phyloP scores from a whole-genome alignment of 2,113 vertebrate species.

The Corydoras maculifer region DNA sequence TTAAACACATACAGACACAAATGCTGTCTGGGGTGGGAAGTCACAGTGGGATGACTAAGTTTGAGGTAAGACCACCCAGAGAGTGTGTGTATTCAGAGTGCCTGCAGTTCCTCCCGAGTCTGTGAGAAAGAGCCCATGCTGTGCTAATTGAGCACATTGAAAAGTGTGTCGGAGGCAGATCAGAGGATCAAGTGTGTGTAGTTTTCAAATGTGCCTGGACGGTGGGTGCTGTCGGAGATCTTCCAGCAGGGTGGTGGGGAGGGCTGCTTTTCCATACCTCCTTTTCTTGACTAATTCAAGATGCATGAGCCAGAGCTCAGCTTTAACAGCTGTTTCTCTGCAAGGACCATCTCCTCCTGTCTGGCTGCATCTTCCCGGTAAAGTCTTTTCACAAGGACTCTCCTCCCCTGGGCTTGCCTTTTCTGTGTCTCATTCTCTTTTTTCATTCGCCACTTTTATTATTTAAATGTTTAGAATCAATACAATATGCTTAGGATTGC shows the following conservation, averaged over 20 bases:
- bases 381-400: neutral
- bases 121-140: conserved; percentile 20
- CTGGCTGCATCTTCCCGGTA: conserved; percentile 1
- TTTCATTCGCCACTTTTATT: neutral
- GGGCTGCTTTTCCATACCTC: conserved; percentile 8
- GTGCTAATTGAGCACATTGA: conserved; percentile 19
- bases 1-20: conserved; percentile 8
- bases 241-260: conserved; percentile 31
- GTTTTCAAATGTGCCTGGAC: conserved; percentile 11
- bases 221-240: conserved; percentile 20
- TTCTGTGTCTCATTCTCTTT: neutral
- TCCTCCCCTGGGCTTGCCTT: conserved; percentile 1
- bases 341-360: neutral
- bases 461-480: conserved; percentile 13
- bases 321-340: conserved; percentile 24
- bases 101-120: neutral
- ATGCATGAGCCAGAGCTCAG: conserved; percentile 10
- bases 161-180: conserved; percentile 35
- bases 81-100: conserved; percentile 23
- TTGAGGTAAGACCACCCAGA: conserved; percentile 34
- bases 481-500: neutral
- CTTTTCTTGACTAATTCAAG: conserved; percentile 14
- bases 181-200: conserved; percentile 12
- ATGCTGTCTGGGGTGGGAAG: conserved; percentile 24
- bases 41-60: conserved; percentile 17